Evolutionary conservation across 1,140 invertebrate species (phyloP), one percentile per base, ranked within the genome.

Genomic region (Adoxophyes honmai): DNA sequence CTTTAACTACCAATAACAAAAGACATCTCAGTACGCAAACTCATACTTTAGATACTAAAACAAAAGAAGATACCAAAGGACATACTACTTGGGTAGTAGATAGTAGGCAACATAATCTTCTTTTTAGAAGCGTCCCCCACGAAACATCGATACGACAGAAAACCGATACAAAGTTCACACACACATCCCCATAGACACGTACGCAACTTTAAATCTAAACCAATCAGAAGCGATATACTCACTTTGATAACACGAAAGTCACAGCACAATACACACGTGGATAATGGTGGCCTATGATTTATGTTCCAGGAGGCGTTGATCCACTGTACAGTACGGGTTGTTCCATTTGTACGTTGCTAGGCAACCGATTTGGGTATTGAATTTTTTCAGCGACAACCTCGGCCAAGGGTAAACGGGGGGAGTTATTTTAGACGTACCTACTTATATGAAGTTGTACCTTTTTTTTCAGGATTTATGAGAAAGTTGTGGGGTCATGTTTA

Each of bases 281-380:
- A 48, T 48, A 48, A 48, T 28, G 42, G 42, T 48, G 34, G 34
- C 35, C 37, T 65, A 51, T 65, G 62, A 60, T 58, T 60, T 57
- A 60, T 58, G 34, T 53, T 55, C 33, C 13, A 28, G 11, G 14
- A 57, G 44, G 42, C 34, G 18, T 57, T 48, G 42, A 52, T 37
- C 52, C 39, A 60, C 58, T 57, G 21, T 28, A 28, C 21, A 3
- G 21, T 28, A 28, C 2, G 6, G 6, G 21, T 6, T 2, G 21
- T 28, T 42, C 34, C 37, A 14, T 37, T 33, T 34, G n/a, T 34
- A 39, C 34, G 62, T 65, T 60, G 62, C 62, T 39, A 55, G 33
- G 62, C n/a, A 52, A 65, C 62, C 44, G 54, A 57, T 44, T 59
- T 59, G 39, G 44, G 28, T 65, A 65, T 65, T 36, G 62, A 65